Percentiles rank a stretch among this genome's conserved stretches.
These are phyloP conservation scores for Ptilonorhynchus violaceus DNA, from an alignment of 2,113 vertebrate genomes.

Conservation along the genomic window DNA sequence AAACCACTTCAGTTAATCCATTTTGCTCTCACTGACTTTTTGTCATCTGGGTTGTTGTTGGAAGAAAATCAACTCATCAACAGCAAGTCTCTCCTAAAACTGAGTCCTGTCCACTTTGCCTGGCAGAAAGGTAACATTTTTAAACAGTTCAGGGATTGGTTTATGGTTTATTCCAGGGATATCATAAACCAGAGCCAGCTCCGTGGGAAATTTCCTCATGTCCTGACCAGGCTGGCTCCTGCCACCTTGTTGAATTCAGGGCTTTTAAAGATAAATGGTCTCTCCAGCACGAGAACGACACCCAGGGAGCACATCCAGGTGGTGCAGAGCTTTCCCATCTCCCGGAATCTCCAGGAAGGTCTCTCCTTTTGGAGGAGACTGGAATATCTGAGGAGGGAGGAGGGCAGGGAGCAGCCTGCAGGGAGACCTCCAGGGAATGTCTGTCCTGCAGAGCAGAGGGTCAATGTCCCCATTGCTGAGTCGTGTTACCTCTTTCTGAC, in stretches of 20 bases:
- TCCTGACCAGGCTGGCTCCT: background rate
- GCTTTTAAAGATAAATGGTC: background rate
- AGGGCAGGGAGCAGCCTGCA: background rate
- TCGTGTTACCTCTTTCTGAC: background rate
- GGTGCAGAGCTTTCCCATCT: background rate
- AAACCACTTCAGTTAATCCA: background rate
- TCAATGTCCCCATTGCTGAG: rapidly evolving
- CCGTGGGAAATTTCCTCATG: background rate
- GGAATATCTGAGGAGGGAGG: background rate
- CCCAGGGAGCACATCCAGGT: background rate
- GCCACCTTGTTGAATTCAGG: background rate
- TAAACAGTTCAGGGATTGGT: background rate
- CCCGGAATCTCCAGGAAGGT: background rate
- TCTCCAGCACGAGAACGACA: background rate
- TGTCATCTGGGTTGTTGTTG: background rate
- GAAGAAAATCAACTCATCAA: background rate
- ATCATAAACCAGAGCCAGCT: background rate
- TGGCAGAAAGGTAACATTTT: background rate
- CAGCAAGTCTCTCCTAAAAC: background rate
- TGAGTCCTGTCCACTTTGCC: background rate
- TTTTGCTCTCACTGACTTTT: background rate
- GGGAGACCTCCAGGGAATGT: background rate
- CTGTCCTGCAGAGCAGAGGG: background rate
- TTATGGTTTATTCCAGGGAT: background rate
- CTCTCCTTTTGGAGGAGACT: background rate